Percentiles rank a stretch among this genome's conserved stretches.
Conservation (phyloP, 2,113 vertebrate genomes). For the Pachyramphus minor region DNA sequence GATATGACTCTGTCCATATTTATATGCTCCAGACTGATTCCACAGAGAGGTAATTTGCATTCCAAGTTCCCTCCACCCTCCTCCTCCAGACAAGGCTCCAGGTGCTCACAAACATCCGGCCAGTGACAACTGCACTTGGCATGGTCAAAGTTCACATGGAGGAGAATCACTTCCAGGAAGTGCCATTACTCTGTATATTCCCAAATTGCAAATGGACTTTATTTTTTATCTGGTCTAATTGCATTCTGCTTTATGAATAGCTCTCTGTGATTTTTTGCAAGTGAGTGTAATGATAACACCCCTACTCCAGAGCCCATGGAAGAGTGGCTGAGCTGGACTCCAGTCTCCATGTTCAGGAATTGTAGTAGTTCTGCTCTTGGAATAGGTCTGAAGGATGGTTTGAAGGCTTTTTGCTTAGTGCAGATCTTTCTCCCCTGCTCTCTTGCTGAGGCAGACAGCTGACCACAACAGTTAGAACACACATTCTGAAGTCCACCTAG, state of each 20-base stretch:
- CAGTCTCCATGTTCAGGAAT: not conserved
- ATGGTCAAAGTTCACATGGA: accelerated
- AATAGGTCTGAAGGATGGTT: not conserved
- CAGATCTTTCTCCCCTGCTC: not conserved
- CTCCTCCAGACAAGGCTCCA: not conserved
- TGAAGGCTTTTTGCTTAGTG: not conserved
- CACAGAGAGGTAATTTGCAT: not conserved
- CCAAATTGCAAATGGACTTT: not conserved
- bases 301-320: not conserved
- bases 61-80: not conserved
- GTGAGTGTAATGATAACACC: not conserved
- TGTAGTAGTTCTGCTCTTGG: not conserved
- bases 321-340: not conserved
- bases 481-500: not conserved
- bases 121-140: not conserved
- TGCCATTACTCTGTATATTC: not conserved
- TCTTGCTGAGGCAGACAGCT: not conserved
- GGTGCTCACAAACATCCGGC: not conserved
- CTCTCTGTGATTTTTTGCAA: not conserved
- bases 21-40: not conserved
- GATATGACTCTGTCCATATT: not conserved
- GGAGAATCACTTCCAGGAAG: not conserved
- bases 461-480: not conserved
- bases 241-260: not conserved
- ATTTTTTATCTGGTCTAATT: not conserved